Base-by-base conservation (phyloP, 2,888 invertebrate genomes). In the Conomelus anceps region DNA sequence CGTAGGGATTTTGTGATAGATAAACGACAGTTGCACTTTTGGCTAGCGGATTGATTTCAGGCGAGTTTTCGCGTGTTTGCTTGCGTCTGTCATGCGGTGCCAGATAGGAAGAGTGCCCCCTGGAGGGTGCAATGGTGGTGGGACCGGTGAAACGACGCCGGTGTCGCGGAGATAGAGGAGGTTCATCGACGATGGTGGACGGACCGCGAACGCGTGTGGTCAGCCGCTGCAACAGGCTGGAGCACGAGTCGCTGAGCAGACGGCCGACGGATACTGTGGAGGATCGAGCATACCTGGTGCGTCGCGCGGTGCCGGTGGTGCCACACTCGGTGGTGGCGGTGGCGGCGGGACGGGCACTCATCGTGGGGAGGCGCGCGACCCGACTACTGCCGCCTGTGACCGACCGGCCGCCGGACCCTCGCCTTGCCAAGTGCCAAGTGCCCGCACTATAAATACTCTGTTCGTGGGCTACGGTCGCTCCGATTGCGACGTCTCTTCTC, bases 201-300 rank as follows among this genome's bases (percentile, higher is more conserved):
- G 97, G 97, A 88, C 97, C 97, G 90, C 97, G 95, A 87, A 95
- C 95, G 91, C 96, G 95, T 41, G 96, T 96, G 11, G 95, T 95
- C 92, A 98, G 94, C 91, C 97, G 95, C 93, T 97, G 97, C 92
- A 98, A 95, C 91, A 98, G 95, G 94, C 95, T 98, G 92, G 97
- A 96, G 94, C 97, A 98, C 92, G 97, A 97, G 93, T 98, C 98
- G 92, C 96, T 96, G 92, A 98, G 94, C 92, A 98, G 94, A 93
- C 98, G 98, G 91, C 97, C 96, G 92, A 98, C 97, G 94, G 97
- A 97, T 88, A 96, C 95, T 88, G 96, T 96, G 90, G 96, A 96
- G 88, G 97, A 97, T 91, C 98, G 96, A 91, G 96, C 95, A 94
- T 97, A 97, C 91, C 97, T 95, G 92, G 95, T 95, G 91, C 96